A percentile compares a stretch with the other conserved stretches of the same genome.
Conservation (phyloP, 2,888 invertebrate species). For the Uropetala carovei region DNA sequence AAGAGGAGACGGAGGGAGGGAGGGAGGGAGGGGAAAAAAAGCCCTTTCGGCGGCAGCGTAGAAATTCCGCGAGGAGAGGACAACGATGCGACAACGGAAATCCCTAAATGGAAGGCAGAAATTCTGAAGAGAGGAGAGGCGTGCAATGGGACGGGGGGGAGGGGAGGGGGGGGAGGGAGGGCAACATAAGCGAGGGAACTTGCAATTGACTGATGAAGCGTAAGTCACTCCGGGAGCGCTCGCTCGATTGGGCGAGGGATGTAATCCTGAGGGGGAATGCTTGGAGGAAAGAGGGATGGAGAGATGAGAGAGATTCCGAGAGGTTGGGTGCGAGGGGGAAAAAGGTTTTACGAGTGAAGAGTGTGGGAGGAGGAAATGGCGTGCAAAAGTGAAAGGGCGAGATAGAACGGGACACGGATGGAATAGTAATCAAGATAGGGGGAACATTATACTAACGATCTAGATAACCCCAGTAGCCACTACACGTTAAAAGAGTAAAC, state of each 20-base stretch:
- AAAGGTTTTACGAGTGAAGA: not conserved
- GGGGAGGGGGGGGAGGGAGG: not conserved
- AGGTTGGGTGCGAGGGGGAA: not conserved
- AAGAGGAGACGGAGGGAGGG: not conserved
- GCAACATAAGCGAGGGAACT: constrained; percentile 4
- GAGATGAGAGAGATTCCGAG: not conserved
- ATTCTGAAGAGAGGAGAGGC: not conserved
- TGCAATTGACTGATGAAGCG: constrained; percentile 35
- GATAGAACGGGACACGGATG: not conserved
- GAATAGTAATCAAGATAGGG: too few relatives aligned
- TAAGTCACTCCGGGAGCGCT: constrained; percentile 6
- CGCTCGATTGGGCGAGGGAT: not conserved
- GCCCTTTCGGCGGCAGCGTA: not conserved
- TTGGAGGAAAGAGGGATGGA: not conserved
- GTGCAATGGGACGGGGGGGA: not conserved
- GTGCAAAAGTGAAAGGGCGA: not conserved
- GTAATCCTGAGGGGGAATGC: not conserved
- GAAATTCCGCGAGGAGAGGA: not conserved
- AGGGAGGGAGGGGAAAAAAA: too few relatives aligned
- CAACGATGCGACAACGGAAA: not conserved
- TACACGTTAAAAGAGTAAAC: too few relatives aligned
- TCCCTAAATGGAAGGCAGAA: not conserved
- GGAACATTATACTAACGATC: too few relatives aligned
- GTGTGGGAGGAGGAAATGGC: not conserved
- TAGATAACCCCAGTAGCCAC: too few relatives aligned